phyloP scores from a whole-genome alignment of 2,797 vertebrate genomes.

The Hipposideros larvatus region DNA sequence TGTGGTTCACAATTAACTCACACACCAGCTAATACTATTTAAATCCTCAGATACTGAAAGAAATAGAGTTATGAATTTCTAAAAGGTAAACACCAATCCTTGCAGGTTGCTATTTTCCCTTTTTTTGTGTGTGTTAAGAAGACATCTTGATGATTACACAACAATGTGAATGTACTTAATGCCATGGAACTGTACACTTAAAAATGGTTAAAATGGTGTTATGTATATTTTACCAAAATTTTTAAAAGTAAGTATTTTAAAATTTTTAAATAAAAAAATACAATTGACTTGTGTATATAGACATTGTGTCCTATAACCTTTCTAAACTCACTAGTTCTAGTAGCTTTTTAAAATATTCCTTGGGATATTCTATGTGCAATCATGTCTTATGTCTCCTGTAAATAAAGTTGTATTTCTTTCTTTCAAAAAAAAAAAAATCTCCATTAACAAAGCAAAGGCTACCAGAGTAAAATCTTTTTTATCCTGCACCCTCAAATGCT shows the following conservation, averaged over 20 bases:
- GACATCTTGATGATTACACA: not conserved
- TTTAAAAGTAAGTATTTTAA: not conserved
- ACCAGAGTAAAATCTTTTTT: not conserved
- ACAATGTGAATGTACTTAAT: not conserved
- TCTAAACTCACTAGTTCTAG: not conserved
- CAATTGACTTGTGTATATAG: not conserved
- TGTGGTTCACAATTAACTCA: conserved; percentile 1
- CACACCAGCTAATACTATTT: not conserved
- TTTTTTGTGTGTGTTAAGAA: conserved; percentile 1
- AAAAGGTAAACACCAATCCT: not conserved
- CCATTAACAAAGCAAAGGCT: conserved; percentile 9
- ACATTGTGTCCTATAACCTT: not conserved
- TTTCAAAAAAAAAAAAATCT: conserved; percentile 10
- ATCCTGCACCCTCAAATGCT: not conserved
- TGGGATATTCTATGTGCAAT: not conserved
- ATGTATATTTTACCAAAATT: not conserved
- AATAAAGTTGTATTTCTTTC: not conserved
- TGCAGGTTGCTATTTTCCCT: not conserved
- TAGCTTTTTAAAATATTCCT: not conserved
- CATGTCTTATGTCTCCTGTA: not conserved
- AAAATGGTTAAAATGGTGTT: not conserved
- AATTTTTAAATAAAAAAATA: not conserved
- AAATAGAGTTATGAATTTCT: not conserved
- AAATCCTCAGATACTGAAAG: not conserved
- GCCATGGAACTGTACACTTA: not conserved